Evolutionary conservation across 2,888 invertebrate genomes (phyloP).

Genomic region (Andrena fulva): DNA sequence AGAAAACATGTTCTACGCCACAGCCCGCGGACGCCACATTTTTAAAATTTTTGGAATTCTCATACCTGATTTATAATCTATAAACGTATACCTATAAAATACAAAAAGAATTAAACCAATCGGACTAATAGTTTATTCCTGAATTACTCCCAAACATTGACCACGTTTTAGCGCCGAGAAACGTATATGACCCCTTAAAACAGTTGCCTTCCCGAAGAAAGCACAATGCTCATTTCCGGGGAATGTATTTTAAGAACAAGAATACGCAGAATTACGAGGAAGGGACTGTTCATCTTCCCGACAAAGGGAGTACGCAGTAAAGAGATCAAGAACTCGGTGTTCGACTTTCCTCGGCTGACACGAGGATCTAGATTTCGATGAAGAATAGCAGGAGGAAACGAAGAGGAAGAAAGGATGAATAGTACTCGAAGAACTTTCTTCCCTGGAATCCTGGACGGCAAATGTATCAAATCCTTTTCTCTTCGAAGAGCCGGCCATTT

Average conservation of each 20-base stretch:
- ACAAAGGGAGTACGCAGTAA: conserved; percentile 48
- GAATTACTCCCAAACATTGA: too few species aligned
- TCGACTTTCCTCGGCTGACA: conserved; percentile 60
- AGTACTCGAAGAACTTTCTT: conserved; percentile 56
- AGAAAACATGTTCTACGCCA: too few species aligned
- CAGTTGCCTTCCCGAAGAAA: background rate
- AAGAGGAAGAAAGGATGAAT: conserved; percentile 54
- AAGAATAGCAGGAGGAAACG: conserved; percentile 53
- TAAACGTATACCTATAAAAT: too few species aligned
- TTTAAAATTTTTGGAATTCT: too few species aligned
- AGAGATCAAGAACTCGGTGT: conserved; percentile 55
- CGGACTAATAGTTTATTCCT: too few species aligned
- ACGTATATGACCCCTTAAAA: too few species aligned
- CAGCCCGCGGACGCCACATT: too few species aligned
- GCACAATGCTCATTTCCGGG: background rate
- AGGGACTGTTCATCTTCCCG: conserved; percentile 11
- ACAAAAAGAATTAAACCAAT: too few species aligned
- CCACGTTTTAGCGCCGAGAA: too few species aligned
- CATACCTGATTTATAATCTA: too few species aligned
- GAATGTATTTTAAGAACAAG: background rate
- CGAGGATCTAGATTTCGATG: conserved; percentile 64
- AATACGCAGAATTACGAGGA: conserved; percentile 21
- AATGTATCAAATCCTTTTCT: conserved; percentile 59
- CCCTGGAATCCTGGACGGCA: conserved; percentile 52
- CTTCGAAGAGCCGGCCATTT: conserved; percentile 41